These are phyloP conservation scores for Eulithis testata DNA, from an alignment of 2,888 invertebrate genomes.

Conservation along the genomic window DNA sequence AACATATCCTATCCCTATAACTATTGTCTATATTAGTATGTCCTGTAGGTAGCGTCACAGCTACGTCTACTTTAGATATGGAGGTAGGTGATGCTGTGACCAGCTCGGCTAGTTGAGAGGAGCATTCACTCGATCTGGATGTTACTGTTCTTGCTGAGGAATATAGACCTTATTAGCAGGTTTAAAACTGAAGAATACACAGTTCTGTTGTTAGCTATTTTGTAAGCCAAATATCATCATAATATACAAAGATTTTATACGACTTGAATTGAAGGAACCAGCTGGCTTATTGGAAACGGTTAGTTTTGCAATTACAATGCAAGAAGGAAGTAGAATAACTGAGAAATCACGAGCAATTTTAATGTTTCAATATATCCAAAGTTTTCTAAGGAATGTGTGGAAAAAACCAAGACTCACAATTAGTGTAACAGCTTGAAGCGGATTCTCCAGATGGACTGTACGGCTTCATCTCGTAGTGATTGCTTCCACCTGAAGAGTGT, in stretches of 20 bases:
- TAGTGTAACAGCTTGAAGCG: constrained; percentile 76
- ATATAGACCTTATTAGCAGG: constrained; percentile 22
- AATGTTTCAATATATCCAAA: too few relatives aligned
- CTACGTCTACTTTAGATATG: constrained; percentile 74
- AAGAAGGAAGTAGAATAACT: too few relatives aligned
- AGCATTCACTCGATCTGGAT: constrained; percentile 77
- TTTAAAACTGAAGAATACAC: constrained; percentile 22
- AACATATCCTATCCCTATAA: constrained; percentile 76
- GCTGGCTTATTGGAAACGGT: background rate
- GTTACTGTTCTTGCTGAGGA: constrained; percentile 75
- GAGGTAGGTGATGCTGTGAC: constrained; percentile 69
- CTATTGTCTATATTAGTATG: constrained; percentile 62
- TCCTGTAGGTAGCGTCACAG: constrained; percentile 71
- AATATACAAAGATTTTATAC: background rate
- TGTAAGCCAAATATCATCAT: background rate
- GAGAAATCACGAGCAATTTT: too few relatives aligned
- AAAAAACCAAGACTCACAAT: constrained; percentile 62
- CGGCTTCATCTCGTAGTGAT: constrained; percentile 80
- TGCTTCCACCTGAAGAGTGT: constrained; percentile 70
- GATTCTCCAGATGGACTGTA: constrained; percentile 79
- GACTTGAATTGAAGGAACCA: too few relatives aligned
- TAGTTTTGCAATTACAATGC: too few relatives aligned
- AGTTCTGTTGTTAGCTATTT: background rate
- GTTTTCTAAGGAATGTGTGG: too few relatives aligned
- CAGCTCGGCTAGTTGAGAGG: constrained; percentile 70